Conservation (phyloP, 1,140 invertebrate genomes). For the Trissolcus basalis region DNA sequence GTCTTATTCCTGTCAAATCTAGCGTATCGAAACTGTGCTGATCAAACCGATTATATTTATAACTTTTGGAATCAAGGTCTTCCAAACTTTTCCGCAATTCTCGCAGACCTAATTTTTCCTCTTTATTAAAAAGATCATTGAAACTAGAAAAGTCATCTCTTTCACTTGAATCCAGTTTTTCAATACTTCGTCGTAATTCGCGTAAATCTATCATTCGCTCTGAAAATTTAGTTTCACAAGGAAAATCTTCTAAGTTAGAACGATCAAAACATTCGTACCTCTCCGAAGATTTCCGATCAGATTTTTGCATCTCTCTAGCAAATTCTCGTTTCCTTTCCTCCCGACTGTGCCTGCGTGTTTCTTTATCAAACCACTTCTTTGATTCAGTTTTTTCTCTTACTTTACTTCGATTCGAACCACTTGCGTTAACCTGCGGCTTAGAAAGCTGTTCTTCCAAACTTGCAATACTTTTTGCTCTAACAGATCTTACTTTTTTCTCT, state of each 20-base stretch:
- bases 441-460: slow-evolving; percentile 68
- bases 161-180: slow-evolving; percentile 64
- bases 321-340: slow-evolving; percentile 68
- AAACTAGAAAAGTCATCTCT: slow-evolving; percentile 64
- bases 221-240: slow-evolving; percentile 37
- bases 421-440: slow-evolving; percentile 65
- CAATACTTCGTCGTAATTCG: slow-evolving; percentile 68
- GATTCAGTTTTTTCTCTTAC: slow-evolving; percentile 61
- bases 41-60: slow-evolving; percentile 45
- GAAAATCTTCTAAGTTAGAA: slow-evolving; percentile 62
- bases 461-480: slow-evolving; percentile 67
- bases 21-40: slow-evolving; percentile 66
- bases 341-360: slow-evolving; percentile 62
- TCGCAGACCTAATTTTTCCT: slow-evolving; percentile 64
- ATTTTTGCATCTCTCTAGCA: slow-evolving; percentile 63
- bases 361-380: slow-evolving; percentile 65
- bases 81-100: slow-evolving; percentile 65
- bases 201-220: slow-evolving; percentile 58
- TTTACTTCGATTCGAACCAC: slow-evolving; percentile 69
- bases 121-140: slow-evolving; percentile 36
- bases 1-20: slow-evolving; percentile 59
- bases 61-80: slow-evolving; percentile 56
- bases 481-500: slow-evolving; percentile 54
- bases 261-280: slow-evolving; percentile 65
- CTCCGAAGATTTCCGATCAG: slow-evolving; percentile 59